Evolutionary conservation across 2,797 vertebrate genomes (phyloP).

Genomic region (Mormyrus hasselquistii): DNA sequence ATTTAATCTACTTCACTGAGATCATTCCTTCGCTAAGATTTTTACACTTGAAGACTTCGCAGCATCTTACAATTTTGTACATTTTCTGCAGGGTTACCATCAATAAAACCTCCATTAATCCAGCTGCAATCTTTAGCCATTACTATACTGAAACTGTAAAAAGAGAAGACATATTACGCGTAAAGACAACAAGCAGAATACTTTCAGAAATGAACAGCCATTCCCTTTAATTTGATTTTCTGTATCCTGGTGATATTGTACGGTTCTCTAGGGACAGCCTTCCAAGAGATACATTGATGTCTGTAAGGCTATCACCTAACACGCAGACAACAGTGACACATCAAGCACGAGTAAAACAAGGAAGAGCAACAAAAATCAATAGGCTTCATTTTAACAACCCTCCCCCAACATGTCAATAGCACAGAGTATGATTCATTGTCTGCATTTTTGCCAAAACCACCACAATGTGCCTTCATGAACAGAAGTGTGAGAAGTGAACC

Average conservation of each 20-base stretch:
- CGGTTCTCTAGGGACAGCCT: background rate
- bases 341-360: slow-evolving; percentile 25
- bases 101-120: background rate
- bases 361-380: slow-evolving; percentile 34
- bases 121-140: background rate
- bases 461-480: background rate
- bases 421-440: slow-evolving; percentile 28
- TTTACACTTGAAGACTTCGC: background rate
- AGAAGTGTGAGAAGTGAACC: background rate
- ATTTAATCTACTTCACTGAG: background rate
- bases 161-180: background rate
- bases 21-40: background rate
- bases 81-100: background rate
- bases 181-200: background rate
- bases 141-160: background rate
- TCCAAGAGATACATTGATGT: slow-evolving; percentile 2
- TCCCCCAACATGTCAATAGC: slow-evolving; percentile 26
- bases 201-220: background rate
- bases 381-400: slow-evolving; percentile 23
- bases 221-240: background rate
- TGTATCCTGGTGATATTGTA: background rate
- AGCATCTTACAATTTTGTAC: background rate
- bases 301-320: slow-evolving; percentile 2
- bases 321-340: background rate
- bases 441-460: slow-evolving; percentile 28